These are phyloP conservation scores for Agrotis puta DNA, from an alignment of 2,888 invertebrate genomes.

Conservation along the genomic window DNA sequence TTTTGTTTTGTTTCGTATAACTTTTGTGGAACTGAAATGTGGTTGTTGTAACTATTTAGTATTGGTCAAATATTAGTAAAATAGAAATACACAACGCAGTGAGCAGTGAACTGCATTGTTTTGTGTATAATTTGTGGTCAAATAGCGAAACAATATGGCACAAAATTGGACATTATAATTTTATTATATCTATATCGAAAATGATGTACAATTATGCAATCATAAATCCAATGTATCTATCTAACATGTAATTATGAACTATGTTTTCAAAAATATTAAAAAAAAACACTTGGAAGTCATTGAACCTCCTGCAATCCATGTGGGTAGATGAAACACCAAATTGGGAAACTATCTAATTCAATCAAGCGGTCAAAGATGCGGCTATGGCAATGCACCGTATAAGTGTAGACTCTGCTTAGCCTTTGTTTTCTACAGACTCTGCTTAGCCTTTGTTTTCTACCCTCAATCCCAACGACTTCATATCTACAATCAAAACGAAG, in stretches of 20 bases:
- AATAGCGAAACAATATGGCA: not conserved
- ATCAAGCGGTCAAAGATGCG: not conserved
- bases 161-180: not conserved
- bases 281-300: not conserved
- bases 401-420: not conserved
- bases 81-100: not conserved
- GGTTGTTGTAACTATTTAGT: constrained; percentile 1
- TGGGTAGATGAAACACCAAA: not conserved
- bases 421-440: not conserved
- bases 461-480: not conserved
- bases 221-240: constrained; percentile 2
- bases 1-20: constrained; percentile 36
- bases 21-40: constrained; percentile 37
- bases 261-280: not conserved
- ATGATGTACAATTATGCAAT: constrained; percentile 1
- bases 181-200: not conserved
- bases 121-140: too few relatives aligned
- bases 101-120: not conserved
- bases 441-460: not conserved
- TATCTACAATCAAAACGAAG: too few relatives aligned
- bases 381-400: not conserved
- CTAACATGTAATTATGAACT: not conserved
- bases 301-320: not conserved
- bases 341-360: not conserved
- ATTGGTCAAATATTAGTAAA: not conserved